Base-by-base conservation (phyloP, 2,113 vertebrate species). In the Ceyx margarethae region DNA sequence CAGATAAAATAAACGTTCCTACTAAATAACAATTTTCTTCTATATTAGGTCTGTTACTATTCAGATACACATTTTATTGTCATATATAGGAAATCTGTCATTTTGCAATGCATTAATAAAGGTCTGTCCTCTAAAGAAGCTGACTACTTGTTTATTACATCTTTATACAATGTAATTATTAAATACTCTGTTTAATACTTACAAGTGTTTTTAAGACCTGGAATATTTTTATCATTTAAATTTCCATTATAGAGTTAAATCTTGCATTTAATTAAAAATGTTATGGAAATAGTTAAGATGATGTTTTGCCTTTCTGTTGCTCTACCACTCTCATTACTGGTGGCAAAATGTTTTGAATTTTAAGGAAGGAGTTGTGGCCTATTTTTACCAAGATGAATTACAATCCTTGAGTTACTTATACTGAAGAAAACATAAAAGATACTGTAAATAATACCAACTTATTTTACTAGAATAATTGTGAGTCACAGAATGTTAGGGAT, bases 261-360 rank as follows among this genome's bases (percentile, higher is more conserved):
- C 33, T 15, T 84, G 18, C 0, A 0, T 67, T 81, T 72, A 60
- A 15, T 78, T 90, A 65, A 93, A 84, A 88, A 23, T 68, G 66
- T 37, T 85, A 40, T 40, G 1, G 79, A 84, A 46, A 7, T 64
- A 79, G 31, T 62, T 23, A 81, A 42, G 72, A 48, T 23, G 2
- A 6, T 68, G 9, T 75, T 95, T 87, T 78, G 11, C 20, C 28
- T 2, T 84, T 91, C 43, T 86, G 23, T 67, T 58, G 18, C 21
- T 53, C 10, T 71, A 16, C 48, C 5, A 13, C 11, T 77, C 20
- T 50, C 45, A 79, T 46, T 69, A 73, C 37, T 0, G 11, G 29
- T 66, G 42, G 31, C 69, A 95, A 95, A 86, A 89, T 90, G 15
- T 33, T 90, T 94, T 62, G 82, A 79, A 76, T 80, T 79, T 79